Evolutionary conservation across 2,797 vertebrate genomes (phyloP), one percentile per base, ranked within the genome.

Genomic region (Lagocephalus sceleratus): DNA sequence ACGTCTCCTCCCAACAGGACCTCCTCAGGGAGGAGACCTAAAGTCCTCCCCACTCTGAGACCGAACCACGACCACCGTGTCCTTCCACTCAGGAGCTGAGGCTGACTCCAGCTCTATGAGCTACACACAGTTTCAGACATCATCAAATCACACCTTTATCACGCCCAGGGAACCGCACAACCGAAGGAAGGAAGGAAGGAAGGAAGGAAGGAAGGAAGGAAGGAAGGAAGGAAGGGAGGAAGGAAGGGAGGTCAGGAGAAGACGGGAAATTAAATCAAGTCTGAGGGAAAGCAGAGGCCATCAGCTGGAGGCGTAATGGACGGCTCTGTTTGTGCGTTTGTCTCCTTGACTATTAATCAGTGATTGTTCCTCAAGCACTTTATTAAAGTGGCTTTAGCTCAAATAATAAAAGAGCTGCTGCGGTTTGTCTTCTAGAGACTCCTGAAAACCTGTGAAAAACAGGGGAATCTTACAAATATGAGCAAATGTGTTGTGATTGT

Each of bases 251-350:
- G 94, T 96, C 94, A 93, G 89, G 91, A 89, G 91, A 93, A 94
- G 91, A 84, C 84, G 87, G 78, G 76, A 92, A 94, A 96, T 94
- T 81, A 90, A 93, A 95, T 94, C 92, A 94, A 94, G 88, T 86
- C 92, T 90, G 87, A 92, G 86, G 83, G 87, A 35, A 90, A 92
- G 83, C 79, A 87, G 81, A 75, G 83, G 71, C 43, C 38, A 52
- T 41, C 19, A 58, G 65, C 61, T 64, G 65, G 67, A 45, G 47
- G 43, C 46, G 32, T 51, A 50, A 59, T 50, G 48, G 47, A 49
- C 29, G 44, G 40, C 51, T 65, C 39, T 58, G 55, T 72, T 44
- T 54, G 21, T 38, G 22, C 38, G n/a, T 47, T 45, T 40, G 39
- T 40, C 15, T 40, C 5, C n/a, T 16, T 40, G 39, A 45, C 52